These are phyloP conservation scores for Cisticola juncidis DNA, from an alignment of 2,113 vertebrate genomes.

Conservation along the genomic window DNA sequence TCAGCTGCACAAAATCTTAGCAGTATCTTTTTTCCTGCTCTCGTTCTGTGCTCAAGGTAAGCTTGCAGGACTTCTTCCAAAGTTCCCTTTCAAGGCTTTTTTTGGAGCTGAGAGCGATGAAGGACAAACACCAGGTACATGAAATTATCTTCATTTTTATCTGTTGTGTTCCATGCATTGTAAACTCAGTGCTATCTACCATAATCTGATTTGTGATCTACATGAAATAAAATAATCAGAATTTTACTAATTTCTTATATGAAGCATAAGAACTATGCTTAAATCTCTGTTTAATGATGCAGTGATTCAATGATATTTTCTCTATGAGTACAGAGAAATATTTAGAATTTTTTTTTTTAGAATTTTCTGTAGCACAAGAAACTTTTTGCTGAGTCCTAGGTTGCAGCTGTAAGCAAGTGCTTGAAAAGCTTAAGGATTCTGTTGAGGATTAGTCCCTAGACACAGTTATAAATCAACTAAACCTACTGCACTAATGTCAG, in stretches of 20 bases:
- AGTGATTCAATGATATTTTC: not conserved
- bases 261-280: not conserved
- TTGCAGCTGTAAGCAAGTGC: not conserved
- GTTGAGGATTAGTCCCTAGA: not conserved
- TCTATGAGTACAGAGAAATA: not conserved
- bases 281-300: not conserved
- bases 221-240: not conserved
- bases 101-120: not conserved
- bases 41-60: not conserved
- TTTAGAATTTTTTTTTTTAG: not conserved
- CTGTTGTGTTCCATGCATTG: too few species aligned
- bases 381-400: not conserved
- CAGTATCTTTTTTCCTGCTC: not conserved
- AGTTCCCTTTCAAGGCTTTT: fast-evolving
- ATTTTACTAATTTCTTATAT: not conserved
- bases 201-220: not conserved
- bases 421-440: not conserved
- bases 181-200: not conserved
- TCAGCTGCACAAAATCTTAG: not conserved
- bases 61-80: not conserved
- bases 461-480: not conserved
- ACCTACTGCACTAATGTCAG: not conserved
- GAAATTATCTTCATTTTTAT: not conserved
- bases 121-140: not conserved
- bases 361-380: not conserved